These are phyloP conservation scores for Spea bombifrons DNA, from an alignment of 2,113 vertebrate genomes.

Conservation along the genomic window DNA sequence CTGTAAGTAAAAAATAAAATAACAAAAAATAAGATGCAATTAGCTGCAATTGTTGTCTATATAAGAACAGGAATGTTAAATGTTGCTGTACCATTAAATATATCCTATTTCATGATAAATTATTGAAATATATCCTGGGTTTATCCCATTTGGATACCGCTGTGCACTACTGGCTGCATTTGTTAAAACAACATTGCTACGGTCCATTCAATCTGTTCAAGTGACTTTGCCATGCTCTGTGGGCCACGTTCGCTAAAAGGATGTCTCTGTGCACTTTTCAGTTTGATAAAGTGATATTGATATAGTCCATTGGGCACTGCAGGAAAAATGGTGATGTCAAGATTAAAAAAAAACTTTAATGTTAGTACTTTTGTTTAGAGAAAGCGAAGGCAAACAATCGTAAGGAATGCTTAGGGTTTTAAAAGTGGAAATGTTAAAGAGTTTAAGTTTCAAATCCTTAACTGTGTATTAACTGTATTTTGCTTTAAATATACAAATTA, in stretches of 20 bases:
- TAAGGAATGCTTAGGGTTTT: conserved; percentile 10
- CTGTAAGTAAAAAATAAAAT: too few relatives aligned
- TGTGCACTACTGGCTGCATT: conserved; percentile 42
- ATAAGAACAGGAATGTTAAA: too few relatives aligned
- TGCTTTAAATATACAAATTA: too few relatives aligned
- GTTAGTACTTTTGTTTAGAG: conserved; percentile 21
- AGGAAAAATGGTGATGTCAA: conserved; percentile 39
- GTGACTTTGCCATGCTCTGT: conserved; percentile 39
- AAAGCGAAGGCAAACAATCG: conserved; percentile 26
- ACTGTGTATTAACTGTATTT: too few relatives aligned
- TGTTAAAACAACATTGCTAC: conserved; percentile 40
- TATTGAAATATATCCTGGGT: conserved; percentile 26
- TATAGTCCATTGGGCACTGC: conserved; percentile 33
- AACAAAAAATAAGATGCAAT: too few relatives aligned
- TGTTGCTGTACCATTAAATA: conserved; percentile 17
- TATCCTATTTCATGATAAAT: conserved; percentile 26
- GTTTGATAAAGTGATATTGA: conserved; percentile 47
- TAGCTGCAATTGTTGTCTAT: too few relatives aligned
- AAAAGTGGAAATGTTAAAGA: neutral
- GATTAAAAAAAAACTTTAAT: conserved; percentile 25
- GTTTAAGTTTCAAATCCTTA: neutral
- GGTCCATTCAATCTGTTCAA: conserved; percentile 38
- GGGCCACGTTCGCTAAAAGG: conserved; percentile 32
- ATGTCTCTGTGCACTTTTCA: conserved; percentile 36
- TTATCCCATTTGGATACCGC: conserved; percentile 38